A percentile compares a stretch with the other conserved stretches of the same genome.
These are phyloP conservation scores for Parascotia fuliginaria DNA, from an alignment of 2,888 invertebrate genomes.

Conservation along the genomic window DNA sequence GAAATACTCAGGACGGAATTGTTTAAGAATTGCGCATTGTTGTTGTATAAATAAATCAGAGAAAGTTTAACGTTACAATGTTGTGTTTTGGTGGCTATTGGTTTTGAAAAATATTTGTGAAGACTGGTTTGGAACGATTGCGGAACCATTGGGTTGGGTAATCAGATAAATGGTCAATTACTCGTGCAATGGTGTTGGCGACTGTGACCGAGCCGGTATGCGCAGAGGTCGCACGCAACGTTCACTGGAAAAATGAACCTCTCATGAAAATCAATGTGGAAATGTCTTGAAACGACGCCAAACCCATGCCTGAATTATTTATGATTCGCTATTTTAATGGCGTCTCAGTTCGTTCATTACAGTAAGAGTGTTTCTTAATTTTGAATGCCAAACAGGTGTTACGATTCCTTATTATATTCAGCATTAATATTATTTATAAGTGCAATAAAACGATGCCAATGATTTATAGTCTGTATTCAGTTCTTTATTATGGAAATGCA, in stretches of 20 bases:
- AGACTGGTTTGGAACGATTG: conserved; percentile 13
- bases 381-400: conserved; percentile 65
- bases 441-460: conserved; percentile 42
- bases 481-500: conserved; percentile 40
- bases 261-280: conserved; percentile 85
- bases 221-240: conserved; percentile 60
- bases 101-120: conserved; percentile 22
- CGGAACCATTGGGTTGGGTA: conserved; percentile 17
- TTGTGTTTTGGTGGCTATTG: conserved; percentile 20
- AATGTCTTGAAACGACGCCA: conserved; percentile 85
- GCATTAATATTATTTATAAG: conserved; percentile 32
- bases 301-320: conserved; percentile 82
- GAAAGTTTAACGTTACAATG: conserved; percentile 39
- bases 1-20: conserved; percentile 67
- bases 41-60: conserved; percentile 53
- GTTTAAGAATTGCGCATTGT: conserved; percentile 67
- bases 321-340: conserved; percentile 83
- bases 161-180: conserved; percentile 58
- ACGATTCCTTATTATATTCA: conserved; percentile 58
- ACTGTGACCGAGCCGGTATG: conserved; percentile 20
- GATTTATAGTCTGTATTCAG: conserved; percentile 33
- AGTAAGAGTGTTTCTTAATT: conserved; percentile 79
- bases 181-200: conserved; percentile 44
- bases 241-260: conserved; percentile 79
- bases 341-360: conserved; percentile 78